Evolutionary conservation across 2,888 invertebrate genomes (phyloP).

Genomic region (Caenorhabditis doughertyi): DNA sequence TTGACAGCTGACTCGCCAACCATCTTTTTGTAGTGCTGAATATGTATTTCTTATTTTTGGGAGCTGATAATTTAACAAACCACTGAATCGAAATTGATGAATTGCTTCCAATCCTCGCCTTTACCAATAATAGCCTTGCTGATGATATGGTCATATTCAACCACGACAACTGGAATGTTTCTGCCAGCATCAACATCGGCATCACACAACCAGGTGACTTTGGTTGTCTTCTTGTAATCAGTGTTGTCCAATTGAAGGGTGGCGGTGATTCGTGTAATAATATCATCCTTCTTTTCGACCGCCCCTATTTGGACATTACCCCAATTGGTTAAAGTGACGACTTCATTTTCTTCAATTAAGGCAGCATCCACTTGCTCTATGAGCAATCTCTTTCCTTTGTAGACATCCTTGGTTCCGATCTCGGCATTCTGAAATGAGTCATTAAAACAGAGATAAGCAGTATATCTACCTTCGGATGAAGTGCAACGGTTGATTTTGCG

Average conservation of each 20-base stretch:
- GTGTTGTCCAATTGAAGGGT: slow-evolving; percentile 92
- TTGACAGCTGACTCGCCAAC: slow-evolving; percentile 92
- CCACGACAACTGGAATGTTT: slow-evolving; percentile 90
- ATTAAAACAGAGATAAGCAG: background rate
- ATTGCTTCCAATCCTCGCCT: slow-evolving; percentile 97
- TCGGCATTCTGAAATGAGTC: slow-evolving; percentile 86
- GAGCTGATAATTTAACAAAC: slow-evolving; percentile 84
- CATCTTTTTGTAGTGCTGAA: slow-evolving; percentile 90
- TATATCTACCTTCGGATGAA: slow-evolving; percentile 70
- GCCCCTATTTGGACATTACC: slow-evolving; percentile 93
- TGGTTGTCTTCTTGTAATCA: slow-evolving; percentile 96
- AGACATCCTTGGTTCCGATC: slow-evolving; percentile 89
- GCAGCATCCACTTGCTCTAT: slow-evolving; percentile 87
- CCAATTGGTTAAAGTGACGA: slow-evolving; percentile 98
- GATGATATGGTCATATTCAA: slow-evolving; percentile 97
- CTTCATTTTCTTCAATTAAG: slow-evolving; percentile 90
- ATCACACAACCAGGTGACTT: slow-evolving; percentile 91
- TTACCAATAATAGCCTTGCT: slow-evolving; percentile 93
- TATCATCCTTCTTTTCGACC: slow-evolving; percentile 85
- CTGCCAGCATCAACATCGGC: slow-evolving; percentile 84
- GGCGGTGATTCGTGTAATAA: slow-evolving; percentile 87
- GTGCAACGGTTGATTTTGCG: slow-evolving; percentile 56
- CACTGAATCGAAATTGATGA: slow-evolving; percentile 91
- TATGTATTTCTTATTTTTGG: background rate
- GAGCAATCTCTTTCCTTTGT: slow-evolving; percentile 88